These are phyloP conservation scores for Drosophila kepulauana DNA, from an alignment of 1,140 invertebrate species.

Conservation along the genomic window DNA sequence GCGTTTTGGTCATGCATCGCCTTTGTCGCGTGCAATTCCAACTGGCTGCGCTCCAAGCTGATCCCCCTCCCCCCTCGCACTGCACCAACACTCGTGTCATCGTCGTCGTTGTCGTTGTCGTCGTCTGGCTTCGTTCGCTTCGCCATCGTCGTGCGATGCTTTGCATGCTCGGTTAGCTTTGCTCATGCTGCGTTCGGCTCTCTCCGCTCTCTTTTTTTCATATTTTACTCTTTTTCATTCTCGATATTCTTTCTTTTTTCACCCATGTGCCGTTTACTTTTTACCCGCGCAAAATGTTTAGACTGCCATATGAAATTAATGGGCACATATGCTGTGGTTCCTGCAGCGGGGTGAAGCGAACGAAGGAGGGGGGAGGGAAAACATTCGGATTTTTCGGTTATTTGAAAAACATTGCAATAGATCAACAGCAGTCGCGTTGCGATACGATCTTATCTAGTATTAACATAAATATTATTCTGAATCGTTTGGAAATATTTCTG, in stretches of 20 bases:
- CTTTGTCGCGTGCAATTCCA: slow-evolving; percentile 63
- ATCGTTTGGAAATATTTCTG: slow-evolving; percentile 6
- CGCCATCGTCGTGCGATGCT: slow-evolving; percentile 22
- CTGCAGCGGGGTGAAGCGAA: not conserved
- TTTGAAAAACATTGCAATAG: slow-evolving; percentile 16
- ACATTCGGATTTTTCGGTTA: not conserved
- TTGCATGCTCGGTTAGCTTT: slow-evolving; percentile 18
- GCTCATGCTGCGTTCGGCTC: slow-evolving; percentile 12
- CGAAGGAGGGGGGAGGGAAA: not conserved
- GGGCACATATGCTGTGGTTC: slow-evolving; percentile 28
- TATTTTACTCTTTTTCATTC: slow-evolving; percentile 33
- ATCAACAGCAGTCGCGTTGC: not conserved
- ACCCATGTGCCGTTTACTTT: slow-evolving; percentile 42
- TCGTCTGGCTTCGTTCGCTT: slow-evolving; percentile 36
- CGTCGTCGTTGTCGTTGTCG: slow-evolving; percentile 18
- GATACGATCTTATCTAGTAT: slow-evolving; percentile 20
- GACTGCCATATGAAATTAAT: slow-evolving; percentile 36
- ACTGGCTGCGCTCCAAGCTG: slow-evolving; percentile 75
- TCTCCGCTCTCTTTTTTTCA: slow-evolving; percentile 39
- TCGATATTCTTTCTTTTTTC: slow-evolving; percentile 27
- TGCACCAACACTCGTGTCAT: slow-evolving; percentile 50
- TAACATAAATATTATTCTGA: slow-evolving; percentile 5
- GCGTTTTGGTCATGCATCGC: slow-evolving; percentile 12
- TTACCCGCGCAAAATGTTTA: slow-evolving; percentile 46
- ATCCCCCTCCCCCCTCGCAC: slow-evolving; percentile 33